Conservation (phyloP, 2,113 vertebrate genomes). For the Sceloporus undulatus region DNA sequence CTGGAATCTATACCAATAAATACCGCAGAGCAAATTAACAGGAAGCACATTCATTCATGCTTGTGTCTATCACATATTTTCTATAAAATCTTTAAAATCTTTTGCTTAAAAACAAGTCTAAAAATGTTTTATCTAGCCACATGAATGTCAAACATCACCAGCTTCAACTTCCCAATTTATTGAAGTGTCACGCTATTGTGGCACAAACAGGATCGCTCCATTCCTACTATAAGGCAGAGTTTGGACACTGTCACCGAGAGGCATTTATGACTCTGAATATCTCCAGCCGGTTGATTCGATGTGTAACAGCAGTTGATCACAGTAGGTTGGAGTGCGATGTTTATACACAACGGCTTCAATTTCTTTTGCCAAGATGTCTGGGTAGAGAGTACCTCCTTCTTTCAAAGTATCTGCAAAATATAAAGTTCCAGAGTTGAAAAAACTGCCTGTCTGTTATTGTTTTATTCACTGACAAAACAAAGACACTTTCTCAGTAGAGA, state of each 20-base stretch:
- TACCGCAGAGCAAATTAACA: constrained; percentile 26
- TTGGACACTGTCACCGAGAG: background rate
- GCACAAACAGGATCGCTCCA: constrained; percentile 8
- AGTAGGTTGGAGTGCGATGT: constrained; percentile 82
- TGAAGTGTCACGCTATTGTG: background rate
- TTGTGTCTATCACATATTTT: constrained; percentile 22
- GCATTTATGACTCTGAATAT: constrained; percentile 35
- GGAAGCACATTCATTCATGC: background rate
- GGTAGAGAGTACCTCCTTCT: constrained; percentile 80
- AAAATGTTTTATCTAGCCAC: background rate
- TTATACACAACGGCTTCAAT: constrained; percentile 83
- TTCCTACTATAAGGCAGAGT: background rate
- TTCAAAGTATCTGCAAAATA: constrained; percentile 86
- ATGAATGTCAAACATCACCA: constrained; percentile 34
- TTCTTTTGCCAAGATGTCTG: constrained; percentile 80
- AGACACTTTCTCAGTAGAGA: background rate
- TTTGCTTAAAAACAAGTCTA: background rate
- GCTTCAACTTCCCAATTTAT: constrained; percentile 9
- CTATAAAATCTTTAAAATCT: background rate
- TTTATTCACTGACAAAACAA: background rate
- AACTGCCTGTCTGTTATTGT: background rate
- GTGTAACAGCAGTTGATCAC: constrained; percentile 86
- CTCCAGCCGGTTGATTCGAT: constrained; percentile 62
- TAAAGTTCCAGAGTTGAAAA: background rate
- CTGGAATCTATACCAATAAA: constrained; percentile 23